Evolutionary conservation across 1,140 invertebrate species (phyloP).

Genomic region (Megathymus violae): DNA sequence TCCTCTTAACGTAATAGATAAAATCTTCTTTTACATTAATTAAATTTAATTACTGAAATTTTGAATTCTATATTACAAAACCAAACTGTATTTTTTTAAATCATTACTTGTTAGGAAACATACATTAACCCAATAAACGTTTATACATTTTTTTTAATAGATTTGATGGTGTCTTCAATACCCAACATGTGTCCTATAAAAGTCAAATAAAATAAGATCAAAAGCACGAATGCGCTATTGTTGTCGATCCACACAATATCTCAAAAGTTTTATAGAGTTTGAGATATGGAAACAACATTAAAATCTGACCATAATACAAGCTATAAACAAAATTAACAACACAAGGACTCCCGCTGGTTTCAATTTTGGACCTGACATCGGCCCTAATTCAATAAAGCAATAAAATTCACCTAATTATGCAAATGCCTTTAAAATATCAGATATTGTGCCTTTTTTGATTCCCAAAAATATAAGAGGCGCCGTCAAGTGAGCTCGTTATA

Average conservation of each 20-base stretch:
- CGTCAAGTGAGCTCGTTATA: slow-evolving; percentile 59
- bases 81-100: neutral
- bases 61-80: slow-evolving; percentile 4
- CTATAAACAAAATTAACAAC: slow-evolving; percentile 84
- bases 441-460: slow-evolving; percentile 72
- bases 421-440: slow-evolving; percentile 79
- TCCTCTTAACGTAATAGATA: too few species aligned
- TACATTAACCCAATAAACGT: slow-evolving; percentile 15
- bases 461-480: slow-evolving; percentile 70
- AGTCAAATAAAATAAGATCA: slow-evolving; percentile 73
- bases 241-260: slow-evolving; percentile 63
- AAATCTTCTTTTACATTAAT: neutral
- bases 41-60: neutral
- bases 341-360: slow-evolving; percentile 76
- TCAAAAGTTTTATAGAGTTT: slow-evolving; percentile 74
- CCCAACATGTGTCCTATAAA: slow-evolving; percentile 46
- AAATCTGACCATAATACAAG: slow-evolving; percentile 77
- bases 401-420: slow-evolving; percentile 84
- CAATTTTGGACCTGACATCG: slow-evolving; percentile 82
- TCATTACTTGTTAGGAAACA: slow-evolving; percentile 1
- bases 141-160: slow-evolving; percentile 49
- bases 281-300: slow-evolving; percentile 77
- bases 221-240: slow-evolving; percentile 74
- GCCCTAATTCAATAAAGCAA: slow-evolving; percentile 83
- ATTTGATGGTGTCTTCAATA: slow-evolving; percentile 49